Base-by-base conservation (phyloP, 2,113 vertebrate genomes). In the Ammospiza nelsoni region DNA sequence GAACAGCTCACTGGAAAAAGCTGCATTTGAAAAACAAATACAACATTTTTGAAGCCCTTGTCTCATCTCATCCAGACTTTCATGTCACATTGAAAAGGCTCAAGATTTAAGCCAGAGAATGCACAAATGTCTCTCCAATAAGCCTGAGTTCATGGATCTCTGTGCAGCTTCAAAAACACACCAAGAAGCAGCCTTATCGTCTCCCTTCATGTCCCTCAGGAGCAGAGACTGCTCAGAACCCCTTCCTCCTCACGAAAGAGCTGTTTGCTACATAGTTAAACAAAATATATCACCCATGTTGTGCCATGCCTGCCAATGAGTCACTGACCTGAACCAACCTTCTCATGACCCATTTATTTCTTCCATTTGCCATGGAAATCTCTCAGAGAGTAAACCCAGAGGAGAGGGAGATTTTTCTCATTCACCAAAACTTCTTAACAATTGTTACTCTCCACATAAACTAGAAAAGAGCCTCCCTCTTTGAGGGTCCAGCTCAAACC, bases 211-310 rank as follows among this genome's bases (percentile, higher is more conserved):
- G 23, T 2, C 16, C 51, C 43, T 55, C 48, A 35, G 49, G 9
- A 88, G 33, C 85, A 78, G 57, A 46, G 14, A 9, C 22, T 76
- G n/a, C 44, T 68, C 77, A 66, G 19, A 63, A 17, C 49, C 83
- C 37, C 22, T 43, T 20, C 11, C 15, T 52, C 17, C 48, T 67
- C 69, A 33, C 52, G 24, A 14, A 66, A 33, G 41, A 57, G 27
- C 35, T 41, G 5, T 31, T 76, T 48, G 35, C 29, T 7, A 20
- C 1, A 15, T 0, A n/a, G 27, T 2, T 62, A 1, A 20, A 13
- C 51, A 48, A 68, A 39, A 11, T 6, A 39, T 12, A 37, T 4
- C 28, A 11, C 20, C 44, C 14, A 1, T 9, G 9, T n/a, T 41
- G 41, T 49, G 31, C 35, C 16, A 9, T 24, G 13, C 29, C 35